Base-by-base conservation (phyloP, 1,140 invertebrate genomes). In the Polypedilum vanderplanki region DNA sequence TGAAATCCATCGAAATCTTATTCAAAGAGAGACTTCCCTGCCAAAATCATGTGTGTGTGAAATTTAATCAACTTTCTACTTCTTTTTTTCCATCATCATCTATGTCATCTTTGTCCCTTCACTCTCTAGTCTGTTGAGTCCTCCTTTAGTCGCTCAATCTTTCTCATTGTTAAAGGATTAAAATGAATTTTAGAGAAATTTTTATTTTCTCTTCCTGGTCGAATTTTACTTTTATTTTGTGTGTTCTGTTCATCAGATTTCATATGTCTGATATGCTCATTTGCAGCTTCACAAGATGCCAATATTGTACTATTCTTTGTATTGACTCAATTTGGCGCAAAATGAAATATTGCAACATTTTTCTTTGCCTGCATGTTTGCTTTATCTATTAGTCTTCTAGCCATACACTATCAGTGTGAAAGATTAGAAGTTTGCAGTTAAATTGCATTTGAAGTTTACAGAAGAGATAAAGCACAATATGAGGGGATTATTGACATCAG, bases 21-120 rank as follows among this genome's bases (percentile, higher is more conserved):
- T 33, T 33, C 24, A 33, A 33, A 33, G n/a, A 33, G 5, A 33
- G 24, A 33, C 24, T 33, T 33, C 24, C 24, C 24, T 33, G 24
- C 24, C 24, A 33, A 33, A 12, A n/a, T 57, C 46, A 57, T n/a
- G 15, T 57, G 65, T 70, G 65, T 70, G 65, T 70, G 65, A 70
- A 70, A 70, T 70, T 70, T 70, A 70, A 70, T 70, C 65, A 70
- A 70, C 65, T 70, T 70, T 70, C 65, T 70, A 33, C 24, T 33
- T 33, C 24, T 33, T 33, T 33, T 33, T 33, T 33, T 33, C 18
- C 65, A 22, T 70, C 9, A 10, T 10, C 65, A 20, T 70, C 18
- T 70, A 9, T 70, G 17, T 70, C 17, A 18, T 70, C 17, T 33
- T 33, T 33, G 24, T 18, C 65, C 17, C 15, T 70, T 70, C 20